phyloP scores from a whole-genome alignment of 2,888 invertebrate species.

The Ecdyonurus torrentis region DNA sequence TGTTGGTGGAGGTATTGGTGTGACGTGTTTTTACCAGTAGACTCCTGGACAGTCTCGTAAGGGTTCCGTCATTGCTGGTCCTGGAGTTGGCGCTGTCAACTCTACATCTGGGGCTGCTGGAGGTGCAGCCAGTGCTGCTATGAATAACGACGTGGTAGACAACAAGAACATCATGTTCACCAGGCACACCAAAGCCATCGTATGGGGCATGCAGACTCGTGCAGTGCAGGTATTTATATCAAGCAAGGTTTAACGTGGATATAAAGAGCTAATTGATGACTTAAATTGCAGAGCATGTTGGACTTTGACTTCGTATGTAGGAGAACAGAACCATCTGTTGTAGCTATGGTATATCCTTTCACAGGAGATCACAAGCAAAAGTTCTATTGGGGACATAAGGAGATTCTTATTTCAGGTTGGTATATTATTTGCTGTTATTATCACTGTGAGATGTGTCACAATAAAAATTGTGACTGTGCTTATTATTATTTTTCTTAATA shows the following conservation, averaged over 20 bases:
- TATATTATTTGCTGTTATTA: conserved; percentile 12
- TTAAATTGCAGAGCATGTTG: conserved; percentile 55
- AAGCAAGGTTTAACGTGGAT: not conserved
- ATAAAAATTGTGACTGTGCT: too few species aligned
- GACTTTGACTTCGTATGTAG: conserved; percentile 93
- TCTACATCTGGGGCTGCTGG: conserved; percentile 10
- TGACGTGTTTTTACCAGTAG: conserved; percentile 10
- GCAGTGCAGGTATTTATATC: conserved; percentile 55
- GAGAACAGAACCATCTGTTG: conserved; percentile 75
- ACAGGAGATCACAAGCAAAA: conserved; percentile 98
- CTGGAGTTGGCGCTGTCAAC: conserved; percentile 8
- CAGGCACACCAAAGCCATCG: conserved; percentile 76
- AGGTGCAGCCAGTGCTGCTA: conserved; percentile 12
- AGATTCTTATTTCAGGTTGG: conserved; percentile 66
- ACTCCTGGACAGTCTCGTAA: conserved; percentile 15
- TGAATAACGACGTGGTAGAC: conserved; percentile 20
- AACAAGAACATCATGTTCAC: conserved; percentile 47
- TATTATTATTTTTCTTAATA: not conserved
- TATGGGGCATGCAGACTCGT: conserved; percentile 98
- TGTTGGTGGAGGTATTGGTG: conserved; percentile 1
- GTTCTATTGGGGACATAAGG: conserved; percentile 99
- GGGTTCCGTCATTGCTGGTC: conserved; percentile 11
- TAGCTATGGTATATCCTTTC: conserved; percentile 96
- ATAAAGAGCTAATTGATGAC: not conserved
- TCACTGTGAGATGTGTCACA: too few species aligned